Evolutionary conservation across 2,113 vertebrate species (phyloP).

Genomic region (Pterocles burchelli): DNA sequence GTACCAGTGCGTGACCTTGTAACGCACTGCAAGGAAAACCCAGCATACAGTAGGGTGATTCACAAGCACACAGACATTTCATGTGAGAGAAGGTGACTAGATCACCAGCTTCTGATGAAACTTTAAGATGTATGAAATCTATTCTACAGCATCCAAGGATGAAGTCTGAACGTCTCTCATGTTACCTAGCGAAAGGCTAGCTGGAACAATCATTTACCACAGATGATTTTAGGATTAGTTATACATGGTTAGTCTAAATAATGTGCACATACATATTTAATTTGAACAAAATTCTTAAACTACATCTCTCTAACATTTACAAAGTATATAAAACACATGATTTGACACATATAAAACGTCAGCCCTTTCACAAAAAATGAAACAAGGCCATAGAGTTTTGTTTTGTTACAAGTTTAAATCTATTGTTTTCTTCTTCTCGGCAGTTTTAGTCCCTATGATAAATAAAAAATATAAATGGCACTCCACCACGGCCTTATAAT

Average conservation of each 20-base stretch:
- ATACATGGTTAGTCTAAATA: not conserved
- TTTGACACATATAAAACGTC: constrained; percentile 34
- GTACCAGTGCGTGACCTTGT: not conserved
- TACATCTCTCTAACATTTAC: not conserved
- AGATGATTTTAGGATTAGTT: not conserved
- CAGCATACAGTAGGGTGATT: not conserved
- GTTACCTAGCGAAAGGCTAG: not conserved
- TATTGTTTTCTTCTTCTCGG: not conserved
- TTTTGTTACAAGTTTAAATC: not conserved
- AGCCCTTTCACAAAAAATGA: constrained; percentile 36
- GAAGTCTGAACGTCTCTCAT: not conserved
- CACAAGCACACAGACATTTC: not conserved
- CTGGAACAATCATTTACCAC: not conserved
- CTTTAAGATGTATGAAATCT: not conserved
- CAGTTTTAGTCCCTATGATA: constrained; percentile 13
- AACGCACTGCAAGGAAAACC: not conserved
- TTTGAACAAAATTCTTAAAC: not conserved
- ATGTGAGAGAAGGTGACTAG: accelerated
- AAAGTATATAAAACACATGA: constrained; percentile 7
- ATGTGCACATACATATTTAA: not conserved
- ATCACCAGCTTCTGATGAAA: not conserved
- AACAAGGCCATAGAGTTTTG: not conserved
- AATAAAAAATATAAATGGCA: not conserved
- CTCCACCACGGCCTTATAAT: not conserved
- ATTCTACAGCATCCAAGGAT: not conserved